Percentiles rank a stretch among this genome's conserved stretches.
Evolutionary conservation across 2,113 vertebrate genomes (phyloP).

Genomic region (Myocastor coypus): DNA sequence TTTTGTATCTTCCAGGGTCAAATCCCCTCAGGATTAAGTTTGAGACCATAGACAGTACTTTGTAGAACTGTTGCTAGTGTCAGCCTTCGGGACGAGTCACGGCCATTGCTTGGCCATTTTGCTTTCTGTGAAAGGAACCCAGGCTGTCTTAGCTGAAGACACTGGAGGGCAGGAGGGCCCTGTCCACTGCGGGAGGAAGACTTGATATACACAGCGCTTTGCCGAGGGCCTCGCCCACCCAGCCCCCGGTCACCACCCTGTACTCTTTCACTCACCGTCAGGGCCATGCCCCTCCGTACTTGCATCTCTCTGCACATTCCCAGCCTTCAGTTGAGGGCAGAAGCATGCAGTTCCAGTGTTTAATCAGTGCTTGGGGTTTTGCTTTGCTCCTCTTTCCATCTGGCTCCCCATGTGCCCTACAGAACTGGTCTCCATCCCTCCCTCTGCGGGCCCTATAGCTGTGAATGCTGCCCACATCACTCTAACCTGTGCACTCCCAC

Average conservation of each 20-base stretch:
- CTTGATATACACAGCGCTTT: not conserved
- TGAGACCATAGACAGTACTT: too few relatives aligned
- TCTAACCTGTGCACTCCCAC: not conserved
- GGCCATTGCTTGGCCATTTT: too few relatives aligned
- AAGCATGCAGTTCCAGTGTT: not conserved
- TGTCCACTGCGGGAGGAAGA: not conserved
- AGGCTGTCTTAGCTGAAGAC: not conserved
- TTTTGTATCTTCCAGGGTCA: too few relatives aligned
- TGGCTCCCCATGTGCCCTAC: not conserved
- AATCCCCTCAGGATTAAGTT: too few relatives aligned
- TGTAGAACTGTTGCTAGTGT: too few relatives aligned
- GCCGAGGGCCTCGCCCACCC: too few relatives aligned
- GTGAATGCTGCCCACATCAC: not conserved
- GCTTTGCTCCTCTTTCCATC: not conserved
- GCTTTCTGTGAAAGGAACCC: too few relatives aligned
- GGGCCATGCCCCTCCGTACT: not conserved
- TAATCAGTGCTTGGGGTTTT: not conserved
- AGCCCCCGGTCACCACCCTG: not conserved
- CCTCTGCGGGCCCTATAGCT: not conserved
- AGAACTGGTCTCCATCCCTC: not conserved
- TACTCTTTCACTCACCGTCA: not conserved
- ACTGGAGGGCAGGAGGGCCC: not conserved
- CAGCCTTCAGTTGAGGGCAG: not conserved
- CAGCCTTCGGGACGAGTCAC: too few relatives aligned
- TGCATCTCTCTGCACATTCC: accelerated